Base-by-base conservation (phyloP, 30 jellyfish, hydroid and myxozoan species). In the Pelagia noctiluca region DNA sequence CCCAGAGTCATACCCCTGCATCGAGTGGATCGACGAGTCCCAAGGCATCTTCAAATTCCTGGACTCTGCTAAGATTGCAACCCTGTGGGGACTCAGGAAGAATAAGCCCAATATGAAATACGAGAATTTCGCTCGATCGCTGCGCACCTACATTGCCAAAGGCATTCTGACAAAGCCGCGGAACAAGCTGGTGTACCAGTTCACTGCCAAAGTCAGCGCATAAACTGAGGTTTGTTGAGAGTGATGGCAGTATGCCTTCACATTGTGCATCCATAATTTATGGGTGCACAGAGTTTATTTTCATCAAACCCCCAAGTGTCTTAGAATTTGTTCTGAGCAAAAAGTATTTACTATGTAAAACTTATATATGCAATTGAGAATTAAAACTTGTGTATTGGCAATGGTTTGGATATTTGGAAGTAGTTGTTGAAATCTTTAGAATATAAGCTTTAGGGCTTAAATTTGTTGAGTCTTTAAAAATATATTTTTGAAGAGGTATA, bases 21-120 rank as follows among this genome's bases (percentile, higher is more conserved):
- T 90, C 75, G 97, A 90, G 63, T 92, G 98, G 98, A 79, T 86
- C 18, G 76, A 92, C 35, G 86, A 81, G 35, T 36, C 78, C 13
- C 48, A 62, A 26, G 98, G 98, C 2, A 67, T 82, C 80, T 92
- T 92, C 93, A 92, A 87, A 82, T 86, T 92, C 76, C 77, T 82
- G n/a, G 87, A 82, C 35, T 87, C 98, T 0, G 85, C 86, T 50
- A 95, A 86, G 35, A 91, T 92, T 0, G 98, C 98, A 23, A 88
- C 96, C 33, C 92, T 86, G 19, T 92, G 98, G 98, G 98, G 97
- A 16, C 93, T 57, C 34, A 95, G 96, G 46, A 92, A 92, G 76
- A 92, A 92, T 86, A 86, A 87, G 82, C 96, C 98, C 22, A 50
- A 63, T 74, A 92, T 92, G 98, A 92, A 83, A 83, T 92, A 92